phyloP scores from a whole-genome alignment of 92 coral and sea anemone species.

The Phenganax marumi region DNA sequence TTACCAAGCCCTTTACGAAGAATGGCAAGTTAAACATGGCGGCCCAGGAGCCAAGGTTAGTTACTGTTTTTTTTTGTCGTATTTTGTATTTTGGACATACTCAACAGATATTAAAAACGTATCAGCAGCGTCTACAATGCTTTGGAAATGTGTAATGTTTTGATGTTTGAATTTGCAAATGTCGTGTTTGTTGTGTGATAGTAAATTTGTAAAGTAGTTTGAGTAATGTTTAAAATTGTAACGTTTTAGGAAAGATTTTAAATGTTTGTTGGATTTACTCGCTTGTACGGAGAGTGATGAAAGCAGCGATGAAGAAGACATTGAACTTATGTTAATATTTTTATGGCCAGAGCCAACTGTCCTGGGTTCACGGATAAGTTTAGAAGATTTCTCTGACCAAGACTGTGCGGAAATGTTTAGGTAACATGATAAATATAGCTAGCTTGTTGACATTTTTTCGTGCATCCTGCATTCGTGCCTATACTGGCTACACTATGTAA shows the following conservation, averaged over 20 bases:
- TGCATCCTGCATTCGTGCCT: conserved; percentile 17
- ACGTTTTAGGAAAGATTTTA: not conserved
- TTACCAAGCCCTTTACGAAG: conserved; percentile 1
- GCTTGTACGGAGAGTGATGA: not conserved
- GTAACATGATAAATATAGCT: conserved; percentile 4
- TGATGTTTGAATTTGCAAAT: not conserved
- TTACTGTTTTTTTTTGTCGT: not conserved
- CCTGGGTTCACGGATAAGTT: conserved; percentile 33
- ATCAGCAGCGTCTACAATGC: not conserved
- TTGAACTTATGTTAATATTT: conserved; percentile 54
- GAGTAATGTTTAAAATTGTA: not conserved
- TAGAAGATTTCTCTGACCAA: conserved; percentile 44
- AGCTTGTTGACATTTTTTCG: conserved; percentile 16
- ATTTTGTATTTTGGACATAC: not conserved
- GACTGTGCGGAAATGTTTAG: conserved; percentile 66
- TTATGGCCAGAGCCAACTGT: conserved; percentile 42
- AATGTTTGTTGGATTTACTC: conserved; percentile 1
- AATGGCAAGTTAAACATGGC: not conserved
- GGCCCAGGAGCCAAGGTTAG: not conserved
- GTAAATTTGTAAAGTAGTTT: not conserved
- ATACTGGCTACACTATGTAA: not conserved
- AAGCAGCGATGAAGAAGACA: conserved; percentile 60
- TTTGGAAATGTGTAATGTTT: conserved; percentile 6
- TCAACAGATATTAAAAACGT: not conserved
- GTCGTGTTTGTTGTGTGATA: not conserved